phyloP scores from a whole-genome alignment of 2,797 vertebrate genomes.

The Amphiprion clarkii region DNA sequence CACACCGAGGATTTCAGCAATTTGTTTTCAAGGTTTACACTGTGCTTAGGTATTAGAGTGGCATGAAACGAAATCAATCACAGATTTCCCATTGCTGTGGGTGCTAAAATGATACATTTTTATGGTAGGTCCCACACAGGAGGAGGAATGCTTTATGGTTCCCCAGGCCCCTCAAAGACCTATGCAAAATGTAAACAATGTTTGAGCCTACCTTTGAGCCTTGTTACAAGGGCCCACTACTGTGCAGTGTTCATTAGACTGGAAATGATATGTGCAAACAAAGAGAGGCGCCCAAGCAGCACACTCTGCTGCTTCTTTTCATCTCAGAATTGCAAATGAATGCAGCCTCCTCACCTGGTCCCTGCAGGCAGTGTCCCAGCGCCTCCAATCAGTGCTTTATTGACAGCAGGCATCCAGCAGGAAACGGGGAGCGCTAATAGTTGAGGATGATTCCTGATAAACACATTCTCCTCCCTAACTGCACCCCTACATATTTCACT shows the following conservation, averaged over 20 bases:
- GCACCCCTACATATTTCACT: conserved; percentile 54
- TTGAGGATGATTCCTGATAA: conserved; percentile 73
- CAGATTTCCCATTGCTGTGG: conserved; percentile 51
- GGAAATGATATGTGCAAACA: conserved; percentile 87
- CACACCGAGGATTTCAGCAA: conserved; percentile 58
- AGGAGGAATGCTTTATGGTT: conserved; percentile 49
- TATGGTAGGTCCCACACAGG: conserved; percentile 38
- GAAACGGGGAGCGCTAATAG: conserved; percentile 66
- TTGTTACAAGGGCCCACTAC: conserved; percentile 73
- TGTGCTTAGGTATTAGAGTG: conserved; percentile 37
- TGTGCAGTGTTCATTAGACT: conserved; percentile 81
- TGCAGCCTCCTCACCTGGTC: conserved; percentile 82
- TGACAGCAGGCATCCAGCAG: conserved; percentile 75
- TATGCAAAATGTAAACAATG: conserved; percentile 79
- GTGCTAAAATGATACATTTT: conserved; percentile 49
- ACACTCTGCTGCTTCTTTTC: conserved; percentile 75
- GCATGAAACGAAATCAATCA: conserved; percentile 61
- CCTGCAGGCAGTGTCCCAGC: conserved; percentile 77
- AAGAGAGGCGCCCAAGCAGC: conserved; percentile 76
- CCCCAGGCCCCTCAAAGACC: conserved; percentile 62
- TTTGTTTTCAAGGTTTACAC: conserved; percentile 64
- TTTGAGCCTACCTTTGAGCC: conserved; percentile 76
- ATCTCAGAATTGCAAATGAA: conserved; percentile 86
- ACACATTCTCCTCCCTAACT: conserved; percentile 53
- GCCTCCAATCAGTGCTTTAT: conserved; percentile 80